A percentile compares a stretch with the other conserved stretches of the same genome.
These are phyloP conservation scores for Cephalopachus bancanus DNA, from an alignment of 2,797 vertebrate genomes.

Conservation along the genomic window DNA sequence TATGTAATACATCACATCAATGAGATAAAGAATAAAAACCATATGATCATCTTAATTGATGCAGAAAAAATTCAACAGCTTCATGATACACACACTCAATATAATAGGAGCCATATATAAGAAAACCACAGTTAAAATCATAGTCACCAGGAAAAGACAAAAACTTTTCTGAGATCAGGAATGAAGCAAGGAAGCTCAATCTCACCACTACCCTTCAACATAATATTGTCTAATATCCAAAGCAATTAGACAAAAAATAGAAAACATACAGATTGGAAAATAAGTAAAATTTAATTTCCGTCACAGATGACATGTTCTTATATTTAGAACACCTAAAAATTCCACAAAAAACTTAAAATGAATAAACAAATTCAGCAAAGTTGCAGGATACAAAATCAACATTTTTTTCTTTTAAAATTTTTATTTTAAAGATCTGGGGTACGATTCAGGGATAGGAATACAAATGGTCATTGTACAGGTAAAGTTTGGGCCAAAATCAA, in stretches of 20 bases:
- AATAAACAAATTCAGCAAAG: background rate
- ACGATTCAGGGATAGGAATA: no score
- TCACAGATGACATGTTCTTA: background rate
- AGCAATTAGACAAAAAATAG: background rate
- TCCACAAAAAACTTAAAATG: background rate
- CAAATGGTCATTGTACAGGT: no score
- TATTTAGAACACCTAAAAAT: background rate
- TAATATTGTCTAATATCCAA: no score
- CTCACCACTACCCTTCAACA: background rate
- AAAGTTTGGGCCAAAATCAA: no score
- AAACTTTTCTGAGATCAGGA: background rate
- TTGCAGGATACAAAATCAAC: background rate
- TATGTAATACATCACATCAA: background rate
- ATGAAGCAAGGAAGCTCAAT: background rate
- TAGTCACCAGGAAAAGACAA: background rate
- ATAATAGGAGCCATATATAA: background rate
- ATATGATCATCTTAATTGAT: background rate
- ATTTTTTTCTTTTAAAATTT: background rate
- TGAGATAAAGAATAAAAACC: background rate
- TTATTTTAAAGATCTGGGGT: no score
- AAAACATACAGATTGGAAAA: background rate
- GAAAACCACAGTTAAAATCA: background rate
- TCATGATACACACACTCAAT: background rate
- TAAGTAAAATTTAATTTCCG: background rate
- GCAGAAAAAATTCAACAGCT: background rate